Evolutionary conservation across 2,888 invertebrate species (phyloP), one percentile per base, ranked within the genome.

Genomic region (Lacanobia oleracea): DNA sequence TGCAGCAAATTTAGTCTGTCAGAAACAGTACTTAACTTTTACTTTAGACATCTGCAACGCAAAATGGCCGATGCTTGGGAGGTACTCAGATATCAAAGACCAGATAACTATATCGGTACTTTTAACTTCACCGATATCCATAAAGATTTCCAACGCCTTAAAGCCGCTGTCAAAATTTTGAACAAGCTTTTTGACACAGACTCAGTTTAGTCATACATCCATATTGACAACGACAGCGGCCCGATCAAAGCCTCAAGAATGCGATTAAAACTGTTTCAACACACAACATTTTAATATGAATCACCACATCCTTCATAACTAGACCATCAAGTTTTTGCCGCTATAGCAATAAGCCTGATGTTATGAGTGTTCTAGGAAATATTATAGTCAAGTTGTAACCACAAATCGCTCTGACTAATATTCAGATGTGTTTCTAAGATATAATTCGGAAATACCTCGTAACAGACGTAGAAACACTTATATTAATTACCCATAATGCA

Each of bases 401-500:
- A 83, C 89, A 88, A 86, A 85, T 81, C 69, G 71, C 68, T 85
- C 81, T 90, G 91, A 90, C 88, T 90, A 88, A 90, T 82, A 81
- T 85, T 82, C 65, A 86, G 89, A 92, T 92, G 81, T 89, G 77
- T 76, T 80, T 82, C 71, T 78, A 65, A 89, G 92, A 93, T 81
- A 90, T 82, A 75, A 79, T 56, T 82, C 83, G 86, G 89, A 91
- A 91, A 90, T 89, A 81, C 83, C 80, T 73, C 77, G 72, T 85
- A 83, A 78, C 80, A 83, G 84, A 85, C 83, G 86, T 76, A 81
- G 70, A 66, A 80, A 84, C 84, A 87, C 88, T 88, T 87, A 87
- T 82, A 87, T 89, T 92, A 92, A 92, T 92, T 91, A 90, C 79
- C 84, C 82, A 75, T 90, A 90, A 90, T 90, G 83, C 84, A 86